Base-by-base conservation (phyloP, 2,888 invertebrate species). In the Parnassius smintheus region DNA sequence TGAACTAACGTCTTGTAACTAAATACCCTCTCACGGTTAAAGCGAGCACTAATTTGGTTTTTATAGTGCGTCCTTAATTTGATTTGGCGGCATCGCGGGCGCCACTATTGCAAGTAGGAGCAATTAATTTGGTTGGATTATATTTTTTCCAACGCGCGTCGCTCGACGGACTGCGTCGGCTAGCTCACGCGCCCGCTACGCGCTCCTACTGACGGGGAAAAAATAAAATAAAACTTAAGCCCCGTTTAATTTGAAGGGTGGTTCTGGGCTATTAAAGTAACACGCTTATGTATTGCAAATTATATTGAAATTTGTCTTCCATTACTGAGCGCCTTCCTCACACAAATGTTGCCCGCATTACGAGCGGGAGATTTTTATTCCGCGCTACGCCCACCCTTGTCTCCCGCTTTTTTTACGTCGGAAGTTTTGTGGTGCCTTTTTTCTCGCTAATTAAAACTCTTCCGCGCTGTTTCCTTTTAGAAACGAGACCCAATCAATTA, bases 271-370 rank as follows among this genome's bases (percentile, higher is more conserved):
- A 92, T 92, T 92, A 92, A 92, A 91, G 91, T 92, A 92, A 91
- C 91, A 92, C 92, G 92, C 92, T 91, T 92, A 92, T 92, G 92
- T 92, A 92, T 91, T 92, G 91, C 91, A 92, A 92, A 92, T 92
- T 91, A 92, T 92, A 92, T 92, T 91, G 92, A 92, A 91, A 91
- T 91, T 91, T 91, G 91, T 91, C 91, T 91, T 91, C 91, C 90
- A 91, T 91, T 91, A 91, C 91, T 85, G 86, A 85, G 87, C 85
- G 85, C 85, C 89, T 91, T 91, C 89, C 90, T 91, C 86, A 91
- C 91, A 91, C 91, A 91, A 91, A 91, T 91, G 91, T 90, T 90
- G 88, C 87, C 91, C 91, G 91, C 88, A 88, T 90, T 91, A 90
- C 86, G 89, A 82, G 80, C 86, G 88, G 89, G 86, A 86, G 87